These are phyloP conservation scores for Peromyscus melanophrys DNA, from an alignment of 2,797 vertebrate species.

Conservation along the genomic window DNA sequence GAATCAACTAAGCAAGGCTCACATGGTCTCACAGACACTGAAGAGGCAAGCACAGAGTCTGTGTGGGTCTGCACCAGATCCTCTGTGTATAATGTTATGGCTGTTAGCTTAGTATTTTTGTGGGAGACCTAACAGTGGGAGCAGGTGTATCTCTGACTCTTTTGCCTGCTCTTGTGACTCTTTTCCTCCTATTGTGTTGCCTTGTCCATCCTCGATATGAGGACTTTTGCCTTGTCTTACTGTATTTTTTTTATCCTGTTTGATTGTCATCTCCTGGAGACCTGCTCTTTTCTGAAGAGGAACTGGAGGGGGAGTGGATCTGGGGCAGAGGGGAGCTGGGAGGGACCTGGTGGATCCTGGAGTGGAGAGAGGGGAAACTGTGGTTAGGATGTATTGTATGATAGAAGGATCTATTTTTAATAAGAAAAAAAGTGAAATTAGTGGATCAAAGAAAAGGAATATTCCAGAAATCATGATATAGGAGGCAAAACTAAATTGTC, in stretches of 20 bases:
- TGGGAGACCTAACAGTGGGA: background rate
- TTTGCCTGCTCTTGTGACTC: background rate
- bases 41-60: background rate
- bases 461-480: background rate
- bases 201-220: background rate
- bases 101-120: background rate
- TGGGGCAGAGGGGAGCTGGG: too few relatives aligned
- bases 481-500: background rate
- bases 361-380: background rate
- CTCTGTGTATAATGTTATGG: background rate
- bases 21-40: background rate
- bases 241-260: too few relatives aligned
- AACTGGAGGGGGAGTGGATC: background rate
- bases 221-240: background rate
- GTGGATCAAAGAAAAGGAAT: background rate
- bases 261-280: background rate
- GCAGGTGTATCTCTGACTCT: background rate
- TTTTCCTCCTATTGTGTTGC: background rate
- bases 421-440: background rate
- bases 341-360: background rate
- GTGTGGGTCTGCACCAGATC: background rate
- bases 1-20: background rate
- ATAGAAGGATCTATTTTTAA: background rate
- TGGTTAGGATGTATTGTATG: background rate
- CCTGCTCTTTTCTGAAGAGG: background rate